Conservation (phyloP, 2,113 vertebrate species). For the Varanus salvator region DNA sequence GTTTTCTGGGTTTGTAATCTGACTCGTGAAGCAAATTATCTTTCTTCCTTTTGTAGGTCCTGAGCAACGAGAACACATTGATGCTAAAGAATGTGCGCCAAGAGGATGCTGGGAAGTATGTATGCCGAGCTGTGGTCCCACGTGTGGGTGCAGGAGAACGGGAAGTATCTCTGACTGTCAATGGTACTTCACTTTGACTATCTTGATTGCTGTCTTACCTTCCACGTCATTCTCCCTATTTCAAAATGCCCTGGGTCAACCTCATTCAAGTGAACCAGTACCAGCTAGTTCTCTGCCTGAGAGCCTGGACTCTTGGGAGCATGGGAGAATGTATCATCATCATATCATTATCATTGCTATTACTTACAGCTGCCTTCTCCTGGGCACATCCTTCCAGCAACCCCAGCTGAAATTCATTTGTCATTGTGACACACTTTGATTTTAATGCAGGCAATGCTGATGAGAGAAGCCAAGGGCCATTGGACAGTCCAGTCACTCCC, state of each 20-base stretch:
- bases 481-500: constrained; percentile 31
- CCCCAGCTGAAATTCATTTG: neutral
- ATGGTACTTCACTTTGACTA: constrained; percentile 81
- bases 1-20: neutral
- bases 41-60: constrained; percentile 81
- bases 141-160: constrained; percentile 93
- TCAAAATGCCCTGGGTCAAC: neutral
- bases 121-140: constrained; percentile 94
- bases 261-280: neutral
- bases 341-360: neutral
- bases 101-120: constrained; percentile 96
- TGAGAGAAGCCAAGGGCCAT: constrained; percentile 42
- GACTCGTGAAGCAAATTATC: neutral
- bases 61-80: constrained; percentile 96
- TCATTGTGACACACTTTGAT: neutral
- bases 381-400: neutral
- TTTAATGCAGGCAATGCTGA: neutral
- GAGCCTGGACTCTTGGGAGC: neutral
- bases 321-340: neutral
- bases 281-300: neutral
- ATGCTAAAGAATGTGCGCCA: constrained; percentile 92
- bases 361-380: constrained; percentile 34
- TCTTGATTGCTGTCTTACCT: fast-evolving
- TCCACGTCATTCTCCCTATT: neutral
- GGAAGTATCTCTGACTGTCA: constrained; percentile 95